Percentiles rank a stretch among this genome's conserved stretches.
Conservation (phyloP, 2,888 invertebrate genomes). For the Lochmaea capreae region DNA sequence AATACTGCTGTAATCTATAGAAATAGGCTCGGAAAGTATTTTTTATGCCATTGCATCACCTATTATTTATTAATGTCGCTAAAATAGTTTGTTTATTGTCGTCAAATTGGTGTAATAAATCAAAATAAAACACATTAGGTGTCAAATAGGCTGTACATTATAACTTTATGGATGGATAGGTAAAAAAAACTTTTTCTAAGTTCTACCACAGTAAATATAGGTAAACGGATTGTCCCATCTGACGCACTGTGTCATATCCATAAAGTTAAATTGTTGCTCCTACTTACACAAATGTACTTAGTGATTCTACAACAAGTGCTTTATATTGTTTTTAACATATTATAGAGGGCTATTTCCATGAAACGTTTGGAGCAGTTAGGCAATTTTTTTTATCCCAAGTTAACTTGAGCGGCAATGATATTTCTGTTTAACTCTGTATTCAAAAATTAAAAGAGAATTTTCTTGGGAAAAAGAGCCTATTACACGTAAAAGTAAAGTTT, state of each 20-base stretch:
- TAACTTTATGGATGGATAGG: not conserved
- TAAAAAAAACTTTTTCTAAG: too few species aligned
- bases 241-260: not conserved
- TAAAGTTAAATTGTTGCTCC: not conserved
- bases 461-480: too few species aligned
- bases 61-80: not conserved
- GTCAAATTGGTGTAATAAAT: not conserved
- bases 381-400: too few species aligned
- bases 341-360: too few species aligned
- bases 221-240: too few species aligned
- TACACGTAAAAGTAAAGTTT: too few species aligned
- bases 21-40: slow-evolving; percentile 4
- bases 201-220: too few species aligned
- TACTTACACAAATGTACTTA: not conserved
- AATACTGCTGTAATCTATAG: not conserved
- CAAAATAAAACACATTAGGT: not conserved
- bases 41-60: not conserved
- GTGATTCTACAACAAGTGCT: not conserved
- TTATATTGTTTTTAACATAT: not conserved
- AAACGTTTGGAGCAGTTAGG: too few species aligned
- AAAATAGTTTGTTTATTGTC: not conserved
- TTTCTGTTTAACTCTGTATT: too few species aligned
- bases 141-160: not conserved
- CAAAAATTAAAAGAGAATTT: too few species aligned
- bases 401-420: too few species aligned